A percentile compares a stretch with the other conserved stretches of the same genome.
Evolutionary conservation across 2,888 invertebrate species (phyloP).

Genomic region (Pantelozetes paolii): DNA sequence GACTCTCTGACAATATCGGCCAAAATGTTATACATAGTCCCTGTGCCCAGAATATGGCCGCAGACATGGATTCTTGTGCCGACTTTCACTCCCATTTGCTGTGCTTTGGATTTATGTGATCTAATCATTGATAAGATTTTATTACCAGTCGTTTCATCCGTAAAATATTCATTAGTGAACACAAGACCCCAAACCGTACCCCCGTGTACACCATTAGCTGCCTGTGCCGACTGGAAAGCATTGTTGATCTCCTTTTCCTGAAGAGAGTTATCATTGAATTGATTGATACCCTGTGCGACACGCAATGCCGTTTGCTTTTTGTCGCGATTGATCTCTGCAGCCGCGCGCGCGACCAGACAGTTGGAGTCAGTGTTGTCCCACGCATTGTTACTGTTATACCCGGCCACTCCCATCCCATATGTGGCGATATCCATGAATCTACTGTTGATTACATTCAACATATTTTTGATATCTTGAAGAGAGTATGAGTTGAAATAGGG

Average conservation of each 20-base stretch:
- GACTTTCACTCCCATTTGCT: not conserved
- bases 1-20: conserved; percentile 15
- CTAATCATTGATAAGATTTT: not conserved
- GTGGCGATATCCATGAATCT: not conserved
- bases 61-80: conserved; percentile 19
- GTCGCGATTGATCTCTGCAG: not conserved
- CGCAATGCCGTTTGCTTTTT: not conserved
- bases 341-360: conserved; percentile 14
- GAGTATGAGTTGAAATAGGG: conserved; percentile 23
- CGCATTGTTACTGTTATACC: conserved; percentile 2
- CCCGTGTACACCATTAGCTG: not conserved
- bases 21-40: not conserved
- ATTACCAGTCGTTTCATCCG: not conserved
- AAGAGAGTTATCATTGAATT: not conserved
- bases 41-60: not conserved
- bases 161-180: conserved; percentile 26
- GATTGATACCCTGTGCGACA: not conserved
- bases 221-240: conserved; percentile 8
- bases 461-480: conserved; percentile 12
- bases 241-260: conserved; percentile 4
- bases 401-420: conserved; percentile 25
- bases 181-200: conserved; percentile 15
- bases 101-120: not conserved
- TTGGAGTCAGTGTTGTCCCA: conserved; percentile 14
- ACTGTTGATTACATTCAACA: conserved; percentile 8